Base-by-base conservation (phyloP, 1,140 invertebrate species). In the Euwallacea fornicatus region DNA sequence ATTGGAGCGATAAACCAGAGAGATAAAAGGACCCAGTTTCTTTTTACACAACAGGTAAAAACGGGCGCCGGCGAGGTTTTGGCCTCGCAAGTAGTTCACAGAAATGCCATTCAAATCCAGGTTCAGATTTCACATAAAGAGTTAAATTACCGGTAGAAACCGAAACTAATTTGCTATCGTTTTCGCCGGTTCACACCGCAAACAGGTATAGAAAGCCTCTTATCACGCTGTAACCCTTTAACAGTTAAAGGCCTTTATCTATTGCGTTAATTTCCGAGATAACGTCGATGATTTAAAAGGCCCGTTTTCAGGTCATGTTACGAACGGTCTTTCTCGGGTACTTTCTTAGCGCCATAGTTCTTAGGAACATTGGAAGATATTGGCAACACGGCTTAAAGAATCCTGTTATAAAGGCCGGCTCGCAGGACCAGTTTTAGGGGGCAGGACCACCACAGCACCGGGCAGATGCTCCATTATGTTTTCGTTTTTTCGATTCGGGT, bases 391-490 rank as follows among this genome's bases (percentile, higher is more conserved):
- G 53, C 65, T 13, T n/a, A 7, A 7, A 13, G 42, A 66, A 66
- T 66, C 65, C 65, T 66, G 65, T 66, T 66, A 66, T 58, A 7
- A 15, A 43, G 21, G 53, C 42, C 65, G 55, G 55, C 65, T 58
- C 42, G 65, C 65, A 66, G 65, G 65, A 66, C 65, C 65, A 66
- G 65, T 66, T 66, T 66, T 66, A 66, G 65, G 65, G 65, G 59
- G 65, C 65, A 66, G 65, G 65, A 66, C 65, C 65, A 66, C 65
- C 65, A 61, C 11, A 33, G 21, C 21, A 33, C 21, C 21, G 21
- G 58, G 63, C 50, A 66, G 65, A 66, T 61, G 54, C 55, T 58
- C 9, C 42, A 56, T 58, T 66, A 53, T 50, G 11, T 55, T 53
- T 55, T 65, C 47, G 13, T 54, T 65, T 63, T 63, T 63, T 55